Evolutionary conservation across 2,113 vertebrate genomes (phyloP).

Genomic region (Plotosus lineatus): DNA sequence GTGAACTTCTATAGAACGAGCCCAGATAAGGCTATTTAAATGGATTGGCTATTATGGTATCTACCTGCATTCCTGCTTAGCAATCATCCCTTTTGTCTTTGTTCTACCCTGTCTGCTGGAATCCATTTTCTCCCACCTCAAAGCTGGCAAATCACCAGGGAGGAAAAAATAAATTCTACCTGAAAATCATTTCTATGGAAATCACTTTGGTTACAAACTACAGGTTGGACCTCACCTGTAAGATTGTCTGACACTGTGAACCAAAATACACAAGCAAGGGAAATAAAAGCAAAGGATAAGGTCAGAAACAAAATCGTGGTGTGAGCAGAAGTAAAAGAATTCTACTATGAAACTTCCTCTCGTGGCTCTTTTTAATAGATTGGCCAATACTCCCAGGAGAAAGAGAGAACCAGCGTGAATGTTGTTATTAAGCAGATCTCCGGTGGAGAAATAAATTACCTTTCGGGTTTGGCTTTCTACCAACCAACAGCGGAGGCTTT

Average conservation of each 20-base stretch:
- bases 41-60: slow-evolving; percentile 65
- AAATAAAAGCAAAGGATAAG: not conserved
- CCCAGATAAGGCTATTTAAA: slow-evolving; percentile 70
- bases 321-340: slow-evolving; percentile 17
- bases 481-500: slow-evolving; percentile 17
- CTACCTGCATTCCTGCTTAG: slow-evolving; percentile 61
- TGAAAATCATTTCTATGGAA: slow-evolving; percentile 78
- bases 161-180: slow-evolving; percentile 62
- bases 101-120: slow-evolving; percentile 62
- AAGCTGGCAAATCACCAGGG: slow-evolving; percentile 55
- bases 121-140: slow-evolving; percentile 70
- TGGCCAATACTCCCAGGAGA: not conserved
- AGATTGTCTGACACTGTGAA: slow-evolving; percentile 62
- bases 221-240: slow-evolving; percentile 25
- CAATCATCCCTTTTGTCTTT: slow-evolving; percentile 60
- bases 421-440: slow-evolving; percentile 12
- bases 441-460: slow-evolving; percentile 36
- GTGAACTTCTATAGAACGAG: slow-evolving; percentile 51
- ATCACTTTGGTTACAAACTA: slow-evolving; percentile 66
- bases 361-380: slow-evolving; percentile 12
- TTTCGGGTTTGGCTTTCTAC: slow-evolving; percentile 19
- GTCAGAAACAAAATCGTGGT: slow-evolving; percentile 7
- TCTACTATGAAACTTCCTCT: not conserved
- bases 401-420: slow-evolving; percentile 3
- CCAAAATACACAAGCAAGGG: slow-evolving; percentile 49